Conservation (phyloP, 1,140 invertebrate genomes). For the Andrena cerasifolii region DNA sequence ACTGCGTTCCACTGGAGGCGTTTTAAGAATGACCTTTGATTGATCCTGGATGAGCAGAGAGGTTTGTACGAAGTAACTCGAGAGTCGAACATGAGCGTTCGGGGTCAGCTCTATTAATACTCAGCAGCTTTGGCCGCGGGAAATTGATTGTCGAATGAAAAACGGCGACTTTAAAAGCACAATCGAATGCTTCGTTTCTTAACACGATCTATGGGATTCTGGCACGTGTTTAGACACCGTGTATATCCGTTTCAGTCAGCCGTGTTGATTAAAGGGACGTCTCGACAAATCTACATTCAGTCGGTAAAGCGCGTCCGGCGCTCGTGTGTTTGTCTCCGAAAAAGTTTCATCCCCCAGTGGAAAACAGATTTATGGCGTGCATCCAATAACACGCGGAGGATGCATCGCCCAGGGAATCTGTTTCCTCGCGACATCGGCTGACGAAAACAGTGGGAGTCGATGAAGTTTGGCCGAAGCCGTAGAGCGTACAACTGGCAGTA, state of each 20-base stretch:
- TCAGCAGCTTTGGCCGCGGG: background rate
- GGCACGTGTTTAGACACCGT: background rate
- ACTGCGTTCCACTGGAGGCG: background rate
- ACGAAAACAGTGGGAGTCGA: background rate
- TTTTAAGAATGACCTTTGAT: background rate
- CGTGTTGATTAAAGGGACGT: background rate
- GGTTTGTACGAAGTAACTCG: background rate
- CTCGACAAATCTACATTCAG: background rate
- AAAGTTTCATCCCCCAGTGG: background rate
- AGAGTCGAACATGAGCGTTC: background rate
- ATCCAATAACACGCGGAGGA: background rate
- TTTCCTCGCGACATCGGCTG: background rate
- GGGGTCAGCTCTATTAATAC: constrained; percentile 11
- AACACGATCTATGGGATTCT: background rate
- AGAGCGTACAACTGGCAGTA: constrained; percentile 7
- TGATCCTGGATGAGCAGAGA: no score
- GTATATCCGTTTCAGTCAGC: background rate
- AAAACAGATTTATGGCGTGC: background rate
- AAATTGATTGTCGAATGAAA: constrained; percentile 20
- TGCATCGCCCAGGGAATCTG: background rate
- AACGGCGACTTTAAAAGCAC: no score
- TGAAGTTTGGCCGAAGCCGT: background rate
- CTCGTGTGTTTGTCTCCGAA: background rate
- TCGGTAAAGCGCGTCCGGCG: no score
- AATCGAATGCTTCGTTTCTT: background rate